These are phyloP conservation scores for Litoditis marina DNA, from an alignment of 2,888 invertebrate species.

Conservation along the genomic window DNA sequence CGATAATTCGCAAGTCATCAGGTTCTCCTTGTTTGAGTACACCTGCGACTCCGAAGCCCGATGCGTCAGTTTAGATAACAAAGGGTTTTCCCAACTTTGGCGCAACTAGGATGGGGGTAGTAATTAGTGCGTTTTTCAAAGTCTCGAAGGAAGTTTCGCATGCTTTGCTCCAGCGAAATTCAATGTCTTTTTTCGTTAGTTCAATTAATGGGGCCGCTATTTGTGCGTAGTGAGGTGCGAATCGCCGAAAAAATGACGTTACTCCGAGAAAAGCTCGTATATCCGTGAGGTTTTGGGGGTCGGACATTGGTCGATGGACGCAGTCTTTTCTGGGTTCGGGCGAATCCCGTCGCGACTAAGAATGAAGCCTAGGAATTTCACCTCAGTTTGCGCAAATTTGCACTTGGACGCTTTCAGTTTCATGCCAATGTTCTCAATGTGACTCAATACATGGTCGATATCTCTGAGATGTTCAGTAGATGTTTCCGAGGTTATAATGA, in stretches of 20 bases:
- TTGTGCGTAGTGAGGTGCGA: conserved; percentile 18
- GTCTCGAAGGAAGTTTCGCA: conserved; percentile 12
- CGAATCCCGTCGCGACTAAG: conserved; percentile 24
- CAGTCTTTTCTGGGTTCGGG: conserved; percentile 23
- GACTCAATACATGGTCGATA: conserved; percentile 19
- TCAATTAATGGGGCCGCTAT: conserved; percentile 17
- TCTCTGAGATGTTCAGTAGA: conserved; percentile 22
- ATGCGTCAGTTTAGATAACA: conserved; percentile 11
- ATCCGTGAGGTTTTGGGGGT: conserved; percentile 15
- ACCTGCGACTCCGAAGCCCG: not conserved
- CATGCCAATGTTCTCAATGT: conserved; percentile 21
- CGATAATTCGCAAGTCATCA: conserved; percentile 3
- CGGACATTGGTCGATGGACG: conserved; percentile 17
- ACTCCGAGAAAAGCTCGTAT: conserved; percentile 23
- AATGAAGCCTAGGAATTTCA: conserved; percentile 30
- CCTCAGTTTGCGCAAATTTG: conserved; percentile 14
- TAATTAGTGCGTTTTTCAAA: conserved; percentile 1
- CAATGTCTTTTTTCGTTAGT: conserved; percentile 12
- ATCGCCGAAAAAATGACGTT: conserved; percentile 17
- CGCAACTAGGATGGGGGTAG: conserved; percentile 7
- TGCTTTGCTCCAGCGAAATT: conserved; percentile 17
- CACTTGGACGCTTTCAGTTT: conserved; percentile 29
- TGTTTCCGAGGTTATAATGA: conserved; percentile 9
- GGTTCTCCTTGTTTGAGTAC: conserved; percentile 2
- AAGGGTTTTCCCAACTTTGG: conserved; percentile 8